A percentile compares a stretch with the other conserved stretches of the same genome.
Evolutionary conservation across 2,113 vertebrate genomes (phyloP).

Genomic region (Hipposideros armiger): DNA sequence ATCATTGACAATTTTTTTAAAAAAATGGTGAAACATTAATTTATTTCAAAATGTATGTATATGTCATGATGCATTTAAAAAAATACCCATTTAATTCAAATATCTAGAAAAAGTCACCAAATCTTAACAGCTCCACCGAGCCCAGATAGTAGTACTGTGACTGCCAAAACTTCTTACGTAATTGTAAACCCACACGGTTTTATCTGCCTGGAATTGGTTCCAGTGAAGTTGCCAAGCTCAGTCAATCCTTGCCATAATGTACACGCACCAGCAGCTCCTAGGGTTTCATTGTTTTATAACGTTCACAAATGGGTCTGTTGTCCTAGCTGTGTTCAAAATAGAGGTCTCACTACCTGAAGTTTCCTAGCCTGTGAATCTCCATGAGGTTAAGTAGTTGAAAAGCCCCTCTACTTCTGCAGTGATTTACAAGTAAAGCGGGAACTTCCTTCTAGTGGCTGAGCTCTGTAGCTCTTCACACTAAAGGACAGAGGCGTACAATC

Average conservation of each 20-base stretch:
- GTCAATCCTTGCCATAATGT: neutral
- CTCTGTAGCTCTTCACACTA: neutral
- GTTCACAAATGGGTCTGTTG: neutral
- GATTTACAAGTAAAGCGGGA: neutral
- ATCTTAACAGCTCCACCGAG: neutral
- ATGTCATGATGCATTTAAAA: neutral
- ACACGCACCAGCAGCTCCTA: neutral
- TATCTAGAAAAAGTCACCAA: neutral
- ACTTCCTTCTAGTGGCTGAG: neutral
- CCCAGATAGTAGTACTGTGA: too few species aligned
- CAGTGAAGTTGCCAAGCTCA: neutral
- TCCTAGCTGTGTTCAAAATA: neutral
- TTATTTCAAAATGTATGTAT: neutral
- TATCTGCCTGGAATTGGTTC: neutral
- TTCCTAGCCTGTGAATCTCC: neutral
- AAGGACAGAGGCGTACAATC: neutral
- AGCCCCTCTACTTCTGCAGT: neutral
- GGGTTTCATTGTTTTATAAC: neutral
- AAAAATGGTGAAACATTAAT: neutral
- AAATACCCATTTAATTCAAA: neutral
- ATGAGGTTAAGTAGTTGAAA: neutral
- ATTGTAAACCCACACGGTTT: neutral
- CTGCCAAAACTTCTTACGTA: neutral
- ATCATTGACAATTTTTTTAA: neutral
- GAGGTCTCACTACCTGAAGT: neutral